Percentiles rank a stretch among this genome's conserved stretches.
phyloP scores from a whole-genome alignment of 2,888 invertebrate genomes.

The Diarsia brunnea region DNA sequence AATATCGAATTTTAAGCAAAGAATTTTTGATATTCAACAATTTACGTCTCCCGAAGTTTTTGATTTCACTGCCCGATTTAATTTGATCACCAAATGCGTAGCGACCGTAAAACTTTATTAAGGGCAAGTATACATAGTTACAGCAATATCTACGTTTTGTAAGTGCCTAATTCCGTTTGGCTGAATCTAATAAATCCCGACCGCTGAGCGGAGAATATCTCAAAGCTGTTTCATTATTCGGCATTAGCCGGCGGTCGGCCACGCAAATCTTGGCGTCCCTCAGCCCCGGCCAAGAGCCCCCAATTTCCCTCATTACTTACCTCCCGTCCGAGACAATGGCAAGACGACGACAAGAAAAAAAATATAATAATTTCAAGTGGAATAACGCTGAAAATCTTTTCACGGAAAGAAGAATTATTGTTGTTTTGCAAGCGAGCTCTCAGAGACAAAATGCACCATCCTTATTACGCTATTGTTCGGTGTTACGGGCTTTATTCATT shows the following conservation, averaged over 20 bases:
- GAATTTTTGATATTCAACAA: neutral
- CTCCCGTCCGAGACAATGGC: slow-evolving; percentile 90
- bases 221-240: slow-evolving; percentile 89
- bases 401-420: slow-evolving; percentile 90
- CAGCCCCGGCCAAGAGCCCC: slow-evolving; percentile 84
- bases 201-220: slow-evolving; percentile 84
- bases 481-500: slow-evolving; percentile 90
- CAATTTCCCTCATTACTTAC: slow-evolving; percentile 91
- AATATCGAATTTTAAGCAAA: slow-evolving; percentile 2
- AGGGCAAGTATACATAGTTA: slow-evolving; percentile 63
- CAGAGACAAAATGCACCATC: slow-evolving; percentile 90
- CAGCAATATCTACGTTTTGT: slow-evolving; percentile 69
- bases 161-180: slow-evolving; percentile 84
- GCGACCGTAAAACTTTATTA: slow-evolving; percentile 63
- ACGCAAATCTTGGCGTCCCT: slow-evolving; percentile 89
- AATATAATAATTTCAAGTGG: slow-evolving; percentile 91
- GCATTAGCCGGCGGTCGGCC: slow-evolving; percentile 88
- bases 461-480: slow-evolving; percentile 90
- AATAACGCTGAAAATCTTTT: slow-evolving; percentile 91
- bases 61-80: slow-evolving; percentile 43
- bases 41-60: neutral
- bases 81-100: slow-evolving; percentile 49
- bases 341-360: slow-evolving; percentile 90
- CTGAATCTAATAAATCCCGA: slow-evolving; percentile 87
- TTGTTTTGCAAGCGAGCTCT: slow-evolving; percentile 90